Base-by-base conservation (phyloP, 2,113 vertebrate species). In the Nipponia nippon region DNA sequence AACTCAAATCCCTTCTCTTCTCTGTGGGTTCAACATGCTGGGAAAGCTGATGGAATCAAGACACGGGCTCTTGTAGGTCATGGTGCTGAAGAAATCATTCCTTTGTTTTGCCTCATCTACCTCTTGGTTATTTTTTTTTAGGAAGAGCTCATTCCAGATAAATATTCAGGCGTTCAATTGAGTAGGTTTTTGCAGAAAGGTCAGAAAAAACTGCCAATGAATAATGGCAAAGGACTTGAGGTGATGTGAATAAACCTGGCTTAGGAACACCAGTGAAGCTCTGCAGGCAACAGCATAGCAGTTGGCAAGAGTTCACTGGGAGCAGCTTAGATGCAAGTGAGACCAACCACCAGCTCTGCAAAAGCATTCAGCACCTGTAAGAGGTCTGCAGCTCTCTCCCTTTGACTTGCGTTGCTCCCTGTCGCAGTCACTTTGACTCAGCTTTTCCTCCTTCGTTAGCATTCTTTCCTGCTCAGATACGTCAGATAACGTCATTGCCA, bases 21-120 rank as follows among this genome's bases (percentile, higher is more conserved):
- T 29, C 56, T 42, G 5, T 49, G 13, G 15, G 25, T 42, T 40
- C 79, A 44, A 13, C 20, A 32, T 16, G 20, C 52, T 50, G 15
- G n/a, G 36, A 92, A 65, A 21, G 13, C 30, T 66, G 78, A 29
- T 7, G 78, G 90, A 88, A 55, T 29, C 9, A 56, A 78, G 29
- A 36, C 27, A 47, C 0, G 0, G 34, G 14, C 17, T 86, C 55
- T 7, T 44, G 13, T 10, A 63, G 4, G 19, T 63, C 3, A 3
- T 6, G 11, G 3, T 65, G 50, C 63, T 91, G 72, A 91, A 75
- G 38, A 72, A n/a, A 46, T n/a, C 1, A n/a, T 38, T 61, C 16
- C 8, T 82, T 77, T 46, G 8, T 77, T 59, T 92, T 46, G 8
- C 16, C 13, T 49, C 14, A 26, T 67, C 11, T 16, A 9, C 10